Conservation (phyloP, 2,888 invertebrate genomes). For the Xylota segnis region DNA sequence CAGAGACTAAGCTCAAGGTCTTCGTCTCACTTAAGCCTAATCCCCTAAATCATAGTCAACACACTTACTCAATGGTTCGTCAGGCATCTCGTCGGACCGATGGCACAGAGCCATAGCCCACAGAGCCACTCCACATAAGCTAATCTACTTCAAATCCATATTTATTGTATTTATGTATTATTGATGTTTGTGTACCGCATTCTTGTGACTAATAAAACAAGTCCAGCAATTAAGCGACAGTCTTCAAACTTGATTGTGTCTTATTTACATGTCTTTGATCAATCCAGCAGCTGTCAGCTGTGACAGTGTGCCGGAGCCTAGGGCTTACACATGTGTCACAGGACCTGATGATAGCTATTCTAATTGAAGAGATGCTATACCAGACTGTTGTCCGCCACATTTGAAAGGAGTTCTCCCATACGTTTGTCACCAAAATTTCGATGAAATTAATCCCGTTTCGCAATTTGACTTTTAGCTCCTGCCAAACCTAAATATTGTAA, state of each 20-base stretch:
- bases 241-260: conserved; percentile 21
- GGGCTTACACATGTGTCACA: too few species aligned
- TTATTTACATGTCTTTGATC: not conserved
- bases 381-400: too few species aligned
- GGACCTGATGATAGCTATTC: too few species aligned
- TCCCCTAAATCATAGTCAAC: not conserved
- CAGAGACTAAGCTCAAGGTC: conserved; percentile 5
- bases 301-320: too few species aligned
- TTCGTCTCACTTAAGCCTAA: not conserved
- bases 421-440: too few species aligned
- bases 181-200: conserved; percentile 35
- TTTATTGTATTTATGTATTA: conserved; percentile 35
- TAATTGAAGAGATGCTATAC: too few species aligned
- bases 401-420: too few species aligned
- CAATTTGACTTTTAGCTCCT: too few species aligned
- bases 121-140: conserved; percentile 14
- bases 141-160: conserved; percentile 23
- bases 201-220: conserved; percentile 50
- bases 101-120: not conserved
- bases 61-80: conserved; percentile 1
- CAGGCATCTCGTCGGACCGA: not conserved
- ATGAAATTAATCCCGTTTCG: too few species aligned
- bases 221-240: conserved; percentile 60
- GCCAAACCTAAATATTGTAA: too few species aligned
- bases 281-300: too few species aligned